phyloP scores from a whole-genome alignment of 2,888 invertebrate genomes.

The Conops quadrifasciatus region DNA sequence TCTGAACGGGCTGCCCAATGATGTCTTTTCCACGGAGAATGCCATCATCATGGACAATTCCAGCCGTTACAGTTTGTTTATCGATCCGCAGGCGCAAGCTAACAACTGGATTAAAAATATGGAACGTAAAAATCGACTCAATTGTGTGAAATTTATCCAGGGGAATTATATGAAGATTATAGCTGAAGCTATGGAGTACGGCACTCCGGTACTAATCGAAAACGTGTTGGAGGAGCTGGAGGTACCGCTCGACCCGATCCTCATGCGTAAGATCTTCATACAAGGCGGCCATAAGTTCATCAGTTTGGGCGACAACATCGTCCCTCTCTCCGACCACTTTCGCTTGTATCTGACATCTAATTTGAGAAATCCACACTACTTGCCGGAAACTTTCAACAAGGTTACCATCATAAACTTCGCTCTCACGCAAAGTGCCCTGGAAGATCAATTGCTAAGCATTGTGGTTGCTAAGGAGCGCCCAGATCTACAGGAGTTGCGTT shows the following conservation, averaged over 20 bases:
- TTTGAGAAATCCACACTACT: slow-evolving; percentile 86
- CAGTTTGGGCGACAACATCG: slow-evolving; percentile 84
- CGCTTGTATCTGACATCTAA: slow-evolving; percentile 88
- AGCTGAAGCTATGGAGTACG: slow-evolving; percentile 76
- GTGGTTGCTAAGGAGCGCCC: slow-evolving; percentile 91
- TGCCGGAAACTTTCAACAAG: slow-evolving; percentile 88
- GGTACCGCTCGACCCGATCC: slow-evolving; percentile 83
- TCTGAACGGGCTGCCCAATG: slow-evolving; percentile 84
- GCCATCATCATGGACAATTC: slow-evolving; percentile 86
- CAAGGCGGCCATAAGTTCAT: slow-evolving; percentile 80
- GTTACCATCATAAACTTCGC: slow-evolving; percentile 88
- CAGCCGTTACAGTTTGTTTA: slow-evolving; percentile 86
- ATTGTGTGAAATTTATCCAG: slow-evolving; percentile 63
- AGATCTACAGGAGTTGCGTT: slow-evolving; percentile 84
- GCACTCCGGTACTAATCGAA: slow-evolving; percentile 82
- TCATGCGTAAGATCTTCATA: slow-evolving; percentile 79
- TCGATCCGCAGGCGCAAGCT: slow-evolving; percentile 93
- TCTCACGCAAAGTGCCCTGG: slow-evolving; percentile 77
- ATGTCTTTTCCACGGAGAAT: slow-evolving; percentile 86
- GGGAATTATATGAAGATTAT: slow-evolving; percentile 65
- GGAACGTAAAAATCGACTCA: slow-evolving; percentile 69
- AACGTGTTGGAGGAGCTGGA: slow-evolving; percentile 87
- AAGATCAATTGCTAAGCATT: slow-evolving; percentile 86
- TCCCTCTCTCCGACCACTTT: slow-evolving; percentile 82
- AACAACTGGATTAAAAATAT: slow-evolving; percentile 91